Percentiles rank a stretch among this genome's conserved stretches.
Conservation (phyloP, 2,113 vertebrate species). For the Dasyornis broadbenti region DNA sequence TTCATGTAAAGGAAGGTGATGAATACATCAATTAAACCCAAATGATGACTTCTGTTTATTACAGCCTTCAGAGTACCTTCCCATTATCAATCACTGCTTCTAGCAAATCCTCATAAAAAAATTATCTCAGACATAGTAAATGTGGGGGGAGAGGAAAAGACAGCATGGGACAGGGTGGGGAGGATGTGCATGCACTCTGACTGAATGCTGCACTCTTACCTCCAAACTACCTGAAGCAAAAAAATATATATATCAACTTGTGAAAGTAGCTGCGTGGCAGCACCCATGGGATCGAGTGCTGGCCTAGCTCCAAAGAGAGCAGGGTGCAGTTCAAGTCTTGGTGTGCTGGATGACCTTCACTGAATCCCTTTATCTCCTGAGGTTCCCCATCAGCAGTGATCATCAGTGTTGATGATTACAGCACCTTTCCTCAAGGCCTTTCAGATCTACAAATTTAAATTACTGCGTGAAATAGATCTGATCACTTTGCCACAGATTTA, state of each 20-base stretch:
- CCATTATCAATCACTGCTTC: neutral
- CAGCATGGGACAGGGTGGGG: neutral
- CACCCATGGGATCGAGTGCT: neutral
- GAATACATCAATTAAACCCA: neutral
- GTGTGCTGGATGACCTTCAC: rapidly evolving
- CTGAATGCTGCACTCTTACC: neutral
- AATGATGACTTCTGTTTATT: neutral
- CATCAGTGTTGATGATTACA: neutral
- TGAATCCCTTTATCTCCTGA: neutral
- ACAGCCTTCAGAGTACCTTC: neutral
- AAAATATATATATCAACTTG: neutral
- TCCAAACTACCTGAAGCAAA: neutral
- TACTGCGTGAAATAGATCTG: neutral
- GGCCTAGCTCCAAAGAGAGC: neutral
- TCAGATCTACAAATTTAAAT: neutral
- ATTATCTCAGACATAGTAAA: neutral
- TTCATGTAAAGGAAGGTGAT: neutral
- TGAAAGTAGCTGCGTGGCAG: neutral
- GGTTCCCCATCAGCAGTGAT: neutral
- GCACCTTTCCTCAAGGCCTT: neutral
- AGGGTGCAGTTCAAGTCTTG: neutral
- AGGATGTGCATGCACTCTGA: neutral
- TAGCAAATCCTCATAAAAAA: neutral
- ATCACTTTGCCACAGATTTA: neutral
- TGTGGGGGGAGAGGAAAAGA: neutral